These are phyloP conservation scores for Xiphorhynchus erythropygius DNA, from an alignment of 2,797 vertebrate genomes.

Conservation along the genomic window DNA sequence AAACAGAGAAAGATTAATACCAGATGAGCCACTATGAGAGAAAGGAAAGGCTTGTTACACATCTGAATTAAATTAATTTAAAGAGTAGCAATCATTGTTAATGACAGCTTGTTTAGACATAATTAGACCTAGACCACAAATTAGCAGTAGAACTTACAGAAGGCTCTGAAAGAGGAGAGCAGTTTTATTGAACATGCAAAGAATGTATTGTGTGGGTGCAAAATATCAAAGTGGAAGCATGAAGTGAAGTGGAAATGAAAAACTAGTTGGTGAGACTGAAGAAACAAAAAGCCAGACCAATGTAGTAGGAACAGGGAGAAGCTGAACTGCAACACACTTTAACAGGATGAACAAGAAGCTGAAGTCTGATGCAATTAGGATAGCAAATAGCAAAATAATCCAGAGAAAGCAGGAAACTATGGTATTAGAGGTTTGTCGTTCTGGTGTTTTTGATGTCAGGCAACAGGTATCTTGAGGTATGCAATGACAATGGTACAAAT, in stretches of 20 bases:
- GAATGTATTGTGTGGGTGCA: background rate
- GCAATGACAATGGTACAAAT: background rate
- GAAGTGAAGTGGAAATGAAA: background rate
- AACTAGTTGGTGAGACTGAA: background rate
- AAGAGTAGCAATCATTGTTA: conserved; percentile 7
- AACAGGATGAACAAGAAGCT: background rate
- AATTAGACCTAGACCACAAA: conserved; percentile 37
- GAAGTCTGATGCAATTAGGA: background rate
- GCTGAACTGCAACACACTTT: background rate
- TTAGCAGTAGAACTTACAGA: background rate
- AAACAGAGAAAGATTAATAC: conserved; percentile 35
- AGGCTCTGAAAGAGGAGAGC: background rate
- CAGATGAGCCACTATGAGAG: background rate
- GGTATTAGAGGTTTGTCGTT: background rate
- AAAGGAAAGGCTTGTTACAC: conserved; percentile 10
- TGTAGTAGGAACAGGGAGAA: background rate
- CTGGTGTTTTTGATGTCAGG: background rate
- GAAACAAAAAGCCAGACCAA: background rate
- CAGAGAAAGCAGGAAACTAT: background rate
- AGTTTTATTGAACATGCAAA: background rate
- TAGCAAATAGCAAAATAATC: background rate
- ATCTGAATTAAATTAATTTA: conserved; percentile 31
- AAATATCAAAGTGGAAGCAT: background rate
- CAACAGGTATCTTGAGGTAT: background rate
- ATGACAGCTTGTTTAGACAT: conserved; percentile 38